A percentile compares a stretch with the other conserved stretches of the same genome.
phyloP scores from a whole-genome alignment of 2,888 invertebrate genomes.

The Lysandra coridon region DNA sequence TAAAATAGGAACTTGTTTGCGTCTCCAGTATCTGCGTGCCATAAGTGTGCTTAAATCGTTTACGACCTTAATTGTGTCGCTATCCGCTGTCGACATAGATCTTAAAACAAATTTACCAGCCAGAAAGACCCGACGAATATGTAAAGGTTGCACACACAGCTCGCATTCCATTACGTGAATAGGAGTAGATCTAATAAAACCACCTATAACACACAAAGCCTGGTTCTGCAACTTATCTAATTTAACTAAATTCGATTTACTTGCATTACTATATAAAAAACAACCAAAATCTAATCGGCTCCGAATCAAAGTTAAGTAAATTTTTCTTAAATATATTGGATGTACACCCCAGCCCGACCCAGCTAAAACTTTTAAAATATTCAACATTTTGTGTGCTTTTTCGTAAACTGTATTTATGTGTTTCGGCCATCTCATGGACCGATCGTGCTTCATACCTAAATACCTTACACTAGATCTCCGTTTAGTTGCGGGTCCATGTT shows the following conservation, averaged over 20 bases:
- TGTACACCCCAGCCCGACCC: conserved; percentile 30
- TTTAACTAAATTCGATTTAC: conserved; percentile 25
- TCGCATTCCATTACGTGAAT: too few relatives aligned
- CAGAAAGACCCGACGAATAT: too few relatives aligned
- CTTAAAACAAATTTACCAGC: too few relatives aligned
- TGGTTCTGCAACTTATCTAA: conserved; percentile 30
- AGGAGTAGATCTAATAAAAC: neutral
- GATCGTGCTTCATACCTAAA: conserved; percentile 24
- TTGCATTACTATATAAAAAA: conserved; percentile 3
- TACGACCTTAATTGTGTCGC: too few relatives aligned
- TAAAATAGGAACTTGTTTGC: too few relatives aligned
- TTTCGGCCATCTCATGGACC: conserved; percentile 8
- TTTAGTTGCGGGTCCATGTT: too few relatives aligned
- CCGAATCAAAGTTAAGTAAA: neutral
- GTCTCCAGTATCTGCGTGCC: too few relatives aligned
- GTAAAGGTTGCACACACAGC: too few relatives aligned
- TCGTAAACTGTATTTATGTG: conserved; percentile 3
- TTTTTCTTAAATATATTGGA: neutral
- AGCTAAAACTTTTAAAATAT: conserved; percentile 27
- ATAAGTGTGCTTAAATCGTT: too few relatives aligned
- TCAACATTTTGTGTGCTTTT: neutral
- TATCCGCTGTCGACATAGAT: too few relatives aligned
- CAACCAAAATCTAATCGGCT: conserved; percentile 29
- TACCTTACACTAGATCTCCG: conserved; percentile 4
- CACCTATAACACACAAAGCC: conserved; percentile 13